Percentiles rank a stretch among this genome's conserved stretches.
phyloP scores from a whole-genome alignment of 2,888 invertebrate genomes.

The Philopedon plagiatum region DNA sequence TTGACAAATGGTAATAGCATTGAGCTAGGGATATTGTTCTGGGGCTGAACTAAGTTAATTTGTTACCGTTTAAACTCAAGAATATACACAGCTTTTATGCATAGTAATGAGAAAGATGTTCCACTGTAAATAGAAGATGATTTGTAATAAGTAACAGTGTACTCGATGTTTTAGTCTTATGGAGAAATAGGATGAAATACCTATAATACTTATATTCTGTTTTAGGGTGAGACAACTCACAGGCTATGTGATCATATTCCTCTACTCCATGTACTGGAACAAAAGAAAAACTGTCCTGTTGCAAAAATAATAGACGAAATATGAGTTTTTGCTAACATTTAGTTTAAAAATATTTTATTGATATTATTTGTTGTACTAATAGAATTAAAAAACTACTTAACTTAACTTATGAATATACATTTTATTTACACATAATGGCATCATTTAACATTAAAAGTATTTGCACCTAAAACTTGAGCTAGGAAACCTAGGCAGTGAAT shows the following conservation, averaged over 20 bases:
- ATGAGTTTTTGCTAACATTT: not conserved
- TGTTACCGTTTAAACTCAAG: too few relatives aligned
- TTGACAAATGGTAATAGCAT: not conserved
- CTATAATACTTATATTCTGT: not conserved
- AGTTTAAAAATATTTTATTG: too few relatives aligned
- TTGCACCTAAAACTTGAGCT: not conserved
- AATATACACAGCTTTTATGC: too few relatives aligned
- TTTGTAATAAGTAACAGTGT: too few relatives aligned
- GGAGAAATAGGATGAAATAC: too few relatives aligned
- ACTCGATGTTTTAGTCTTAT: too few relatives aligned
- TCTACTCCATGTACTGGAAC: slow-evolving; percentile 15
- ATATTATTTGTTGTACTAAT: not conserved
- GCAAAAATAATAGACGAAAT: slow-evolving; percentile 32
- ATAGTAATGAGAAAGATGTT: too few relatives aligned
- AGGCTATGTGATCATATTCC: not conserved
- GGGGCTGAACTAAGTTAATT: too few relatives aligned
- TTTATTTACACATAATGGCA: not conserved
- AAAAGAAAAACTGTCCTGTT: slow-evolving; percentile 31
- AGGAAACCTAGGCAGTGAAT: not conserved
- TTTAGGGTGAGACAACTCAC: slow-evolving; percentile 6
- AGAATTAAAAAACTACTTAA: too few relatives aligned
- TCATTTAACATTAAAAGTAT: not conserved
- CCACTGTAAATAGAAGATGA: too few relatives aligned
- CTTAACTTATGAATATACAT: too few relatives aligned
- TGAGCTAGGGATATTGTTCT: too few relatives aligned